These are phyloP conservation scores for Cecropterus lyciades DNA, from an alignment of 1,140 invertebrate species.

Conservation along the genomic window DNA sequence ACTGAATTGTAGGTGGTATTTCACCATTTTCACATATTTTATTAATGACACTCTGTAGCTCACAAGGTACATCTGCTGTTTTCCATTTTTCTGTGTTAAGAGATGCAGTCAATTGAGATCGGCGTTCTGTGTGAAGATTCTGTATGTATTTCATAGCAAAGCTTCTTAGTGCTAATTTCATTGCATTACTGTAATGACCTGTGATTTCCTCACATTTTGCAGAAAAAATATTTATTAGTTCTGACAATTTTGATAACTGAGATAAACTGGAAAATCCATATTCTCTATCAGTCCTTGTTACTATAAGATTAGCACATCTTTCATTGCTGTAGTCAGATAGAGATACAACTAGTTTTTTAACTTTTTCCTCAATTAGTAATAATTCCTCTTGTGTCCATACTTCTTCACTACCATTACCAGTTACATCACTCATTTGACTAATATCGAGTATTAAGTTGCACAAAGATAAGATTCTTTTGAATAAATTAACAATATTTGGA, in stretches of 20 bases:
- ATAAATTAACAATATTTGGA: conserved; percentile 85
- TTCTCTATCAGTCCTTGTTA: conserved; percentile 89
- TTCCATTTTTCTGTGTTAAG: conserved; percentile 97
- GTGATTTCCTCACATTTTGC: conserved; percentile 91
- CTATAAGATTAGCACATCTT: conserved; percentile 93
- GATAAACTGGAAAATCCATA: conserved; percentile 87
- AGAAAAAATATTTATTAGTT: conserved; percentile 92
- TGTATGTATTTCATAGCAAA: conserved; percentile 96
- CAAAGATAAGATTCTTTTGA: conserved; percentile 88
- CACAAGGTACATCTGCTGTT: conserved; percentile 94
- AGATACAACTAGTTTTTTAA: conserved; percentile 90
- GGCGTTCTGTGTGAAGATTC: conserved; percentile 95
- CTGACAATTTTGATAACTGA: conserved; percentile 92
- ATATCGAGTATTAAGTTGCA: conserved; percentile 88
- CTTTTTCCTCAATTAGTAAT: conserved; percentile 86
- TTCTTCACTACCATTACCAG: conserved; percentile 86
- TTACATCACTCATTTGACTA: conserved; percentile 84
- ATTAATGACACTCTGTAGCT: conserved; percentile 94
- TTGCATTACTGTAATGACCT: conserved; percentile 90
- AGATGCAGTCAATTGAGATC: conserved; percentile 92
- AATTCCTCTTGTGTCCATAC: conserved; percentile 90
- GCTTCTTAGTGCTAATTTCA: conserved; percentile 93
- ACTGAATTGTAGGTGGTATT: conserved; percentile 75
- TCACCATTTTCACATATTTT: conserved; percentile 85
- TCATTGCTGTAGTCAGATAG: conserved; percentile 97